Evolutionary conservation across 92 coral and sea anemone species (phyloP).

Genomic region (Bergia sp.): DNA sequence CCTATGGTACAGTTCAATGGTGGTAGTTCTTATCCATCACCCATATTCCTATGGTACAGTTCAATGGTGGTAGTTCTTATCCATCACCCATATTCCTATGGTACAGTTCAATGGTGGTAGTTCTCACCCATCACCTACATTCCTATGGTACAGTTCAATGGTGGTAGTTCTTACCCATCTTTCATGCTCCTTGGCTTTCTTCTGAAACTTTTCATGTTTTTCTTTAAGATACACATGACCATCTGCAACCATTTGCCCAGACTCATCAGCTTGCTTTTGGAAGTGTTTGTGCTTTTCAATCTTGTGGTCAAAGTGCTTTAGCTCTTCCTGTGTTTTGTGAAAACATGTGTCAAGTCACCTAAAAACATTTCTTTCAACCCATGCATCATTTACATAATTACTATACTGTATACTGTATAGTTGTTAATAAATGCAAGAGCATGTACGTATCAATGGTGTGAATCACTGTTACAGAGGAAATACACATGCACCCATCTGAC

Average conservation of each 20-base stretch:
- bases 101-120: not conserved
- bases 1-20: too few species aligned
- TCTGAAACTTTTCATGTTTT: constrained; percentile 67
- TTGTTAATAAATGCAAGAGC: too few species aligned
- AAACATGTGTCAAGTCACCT: not conserved
- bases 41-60: too few species aligned
- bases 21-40: too few species aligned
- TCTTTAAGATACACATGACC: constrained; percentile 74
- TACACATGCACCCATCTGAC: too few species aligned
- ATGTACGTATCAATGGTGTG: too few species aligned
- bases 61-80: too few species aligned
- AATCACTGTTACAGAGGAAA: too few species aligned
- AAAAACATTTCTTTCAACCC: not conserved
- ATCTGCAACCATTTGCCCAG: constrained; percentile 60
- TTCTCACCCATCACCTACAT: too few species aligned
- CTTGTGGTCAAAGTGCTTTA: constrained; percentile 91
- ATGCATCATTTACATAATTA: too few species aligned
- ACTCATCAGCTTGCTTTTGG: constrained; percentile 70
- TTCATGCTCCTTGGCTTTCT: constrained; percentile 83
- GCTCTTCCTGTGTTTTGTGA: constrained; percentile 68
- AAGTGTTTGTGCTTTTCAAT: constrained; percentile 85
- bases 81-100: too few species aligned
- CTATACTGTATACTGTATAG: too few species aligned
- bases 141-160: not conserved
- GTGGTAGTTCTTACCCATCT: constrained; percentile 73